Evolutionary conservation across 2,797 vertebrate species (phyloP), one percentile per base, ranked within the genome.

Genomic region (Rhodeus uyekii): DNA sequence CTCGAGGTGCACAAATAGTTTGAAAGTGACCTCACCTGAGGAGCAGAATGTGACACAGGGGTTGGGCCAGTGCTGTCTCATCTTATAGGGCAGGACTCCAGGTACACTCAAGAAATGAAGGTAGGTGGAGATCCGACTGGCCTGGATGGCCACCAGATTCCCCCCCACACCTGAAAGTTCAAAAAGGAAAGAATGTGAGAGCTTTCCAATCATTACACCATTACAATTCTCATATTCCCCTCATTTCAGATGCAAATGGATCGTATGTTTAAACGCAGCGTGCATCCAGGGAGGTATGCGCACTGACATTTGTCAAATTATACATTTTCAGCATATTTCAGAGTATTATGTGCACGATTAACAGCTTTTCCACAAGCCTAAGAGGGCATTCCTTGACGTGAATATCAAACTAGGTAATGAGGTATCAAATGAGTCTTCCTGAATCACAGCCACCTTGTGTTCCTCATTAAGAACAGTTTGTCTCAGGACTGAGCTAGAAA

Each of bases 91-190:
- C 44, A 99, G 90, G 77, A 98, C 95, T 3, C 98, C 97, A 0
- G 98, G 98, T 58, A 95, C 87, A 85, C 96, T 96, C 95, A 97
- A 96, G 83, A 94, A 95, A 87, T 99, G 97, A 76, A 99, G 95
- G 91, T 96, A 97, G 38, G 98, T 99, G 2, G 98, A 99, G 88
- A 99, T 96, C 55, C 97, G 94, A 86, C 98, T 99, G 81, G 96
- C 97, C 91, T 99, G 98, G 88, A 99, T 97, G 82, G 97, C 97
- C 1, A 98, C 98, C 88, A 99, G 90, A 89, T 99, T 99, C 60
- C 98, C 98, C 5, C 96, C 98, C 18, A 98, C 97, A 88, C 98
- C 98, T 99, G 64, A 0, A 64, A 46, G 42, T 86, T 38, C 61
- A 75, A 42, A 48, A 42, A 69, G 1, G 5, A 8, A 79, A 29